Evolutionary conservation across 64 coral and sea anemone genomes (phyloP), one percentile per base, ranked within the genome.

Genomic region (Dendrophyllia cribrosa): DNA sequence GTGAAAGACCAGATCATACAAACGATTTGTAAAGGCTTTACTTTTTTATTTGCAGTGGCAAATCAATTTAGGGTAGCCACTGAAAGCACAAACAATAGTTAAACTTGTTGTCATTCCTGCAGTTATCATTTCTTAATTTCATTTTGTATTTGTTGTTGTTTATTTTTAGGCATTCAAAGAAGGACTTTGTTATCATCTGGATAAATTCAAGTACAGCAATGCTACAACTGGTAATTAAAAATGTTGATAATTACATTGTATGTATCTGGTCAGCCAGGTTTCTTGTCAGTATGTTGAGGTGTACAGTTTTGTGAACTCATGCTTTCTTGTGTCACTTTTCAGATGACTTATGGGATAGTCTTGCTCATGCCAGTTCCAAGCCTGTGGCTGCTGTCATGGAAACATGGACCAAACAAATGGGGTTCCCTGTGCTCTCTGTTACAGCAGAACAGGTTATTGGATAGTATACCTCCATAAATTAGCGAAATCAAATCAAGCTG

Each of bases 391-490:
- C 88, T 15, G 75, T 99, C 66, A 99, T 99, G 97, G 96, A 77
- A 52, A 93, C 97, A 19, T 99, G 97, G 97, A 99, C 97, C 4
- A 92, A 99, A 56, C 91, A 99, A 85, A 99, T 99, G 97, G 97
- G 97, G 43, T 99, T 94, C 66, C 97, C 97, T 19, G 97, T 99
- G 34, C 64, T 99, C 4, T 91, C 88, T n/a, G 94, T 99, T 21
- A 76, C 90, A 21, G 97, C 94, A 87, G 86, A 98, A 81, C 96
- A 98, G 91, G 96, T 98, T 44, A 9, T 46, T 49, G 20, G 58
- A 50, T 75, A 23, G n/a, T 69, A 9, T 69, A 22, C n/a, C 34
- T 2, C 34, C 34, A 34, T 34, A 34, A 34, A 34, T 34, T 34
- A 34, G 2, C 34, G 0, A 34, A 34, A 0, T 34, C 34, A 34